These are phyloP conservation scores for Triops longicaudatus DNA, from an alignment of 1,140 invertebrate genomes.

Conservation along the genomic window DNA sequence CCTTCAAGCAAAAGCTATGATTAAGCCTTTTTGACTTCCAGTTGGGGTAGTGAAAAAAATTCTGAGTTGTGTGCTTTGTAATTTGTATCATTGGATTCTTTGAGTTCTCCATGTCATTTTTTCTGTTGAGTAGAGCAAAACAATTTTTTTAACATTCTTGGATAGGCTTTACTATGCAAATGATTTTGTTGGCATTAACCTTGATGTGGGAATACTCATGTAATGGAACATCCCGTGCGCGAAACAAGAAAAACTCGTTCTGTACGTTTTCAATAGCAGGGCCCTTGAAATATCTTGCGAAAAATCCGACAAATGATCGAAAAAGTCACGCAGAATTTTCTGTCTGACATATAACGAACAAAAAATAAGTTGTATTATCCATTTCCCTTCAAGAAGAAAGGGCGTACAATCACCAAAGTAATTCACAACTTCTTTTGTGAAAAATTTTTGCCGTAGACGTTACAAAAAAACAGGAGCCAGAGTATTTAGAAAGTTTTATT, in stretches of 20 bases:
- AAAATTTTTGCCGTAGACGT: not conserved
- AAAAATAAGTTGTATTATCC: conserved; percentile 3
- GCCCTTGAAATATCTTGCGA: not conserved
- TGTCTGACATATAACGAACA: not conserved
- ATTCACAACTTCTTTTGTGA: not conserved
- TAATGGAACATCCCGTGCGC: conserved; percentile 10
- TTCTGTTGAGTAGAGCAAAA: not conserved
- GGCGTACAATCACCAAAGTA: not conserved
- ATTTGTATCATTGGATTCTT: not conserved
- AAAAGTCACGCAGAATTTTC: not conserved
- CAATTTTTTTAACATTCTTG: not conserved
- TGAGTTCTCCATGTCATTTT: conserved; percentile 15
- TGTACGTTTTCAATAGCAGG: conserved; percentile 4
- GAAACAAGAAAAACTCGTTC: conserved; percentile 8
- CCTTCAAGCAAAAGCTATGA: conserved; percentile 15
- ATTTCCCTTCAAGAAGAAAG: not conserved
- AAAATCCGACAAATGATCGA: not conserved
- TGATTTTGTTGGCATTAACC: conserved; percentile 7
- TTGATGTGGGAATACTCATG: conserved; percentile 15
- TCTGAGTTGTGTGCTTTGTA: conserved; percentile 11
- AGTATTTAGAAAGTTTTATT: conserved; percentile 5
- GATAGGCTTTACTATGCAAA: conserved; percentile 15
- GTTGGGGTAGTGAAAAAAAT: conserved; percentile 3
- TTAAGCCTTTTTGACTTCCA: not conserved
- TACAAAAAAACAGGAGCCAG: not conserved